Percentiles rank a stretch among this genome's conserved stretches.
Conservation (phyloP, 2,888 invertebrate species). For the Tetranychus truncatus region DNA sequence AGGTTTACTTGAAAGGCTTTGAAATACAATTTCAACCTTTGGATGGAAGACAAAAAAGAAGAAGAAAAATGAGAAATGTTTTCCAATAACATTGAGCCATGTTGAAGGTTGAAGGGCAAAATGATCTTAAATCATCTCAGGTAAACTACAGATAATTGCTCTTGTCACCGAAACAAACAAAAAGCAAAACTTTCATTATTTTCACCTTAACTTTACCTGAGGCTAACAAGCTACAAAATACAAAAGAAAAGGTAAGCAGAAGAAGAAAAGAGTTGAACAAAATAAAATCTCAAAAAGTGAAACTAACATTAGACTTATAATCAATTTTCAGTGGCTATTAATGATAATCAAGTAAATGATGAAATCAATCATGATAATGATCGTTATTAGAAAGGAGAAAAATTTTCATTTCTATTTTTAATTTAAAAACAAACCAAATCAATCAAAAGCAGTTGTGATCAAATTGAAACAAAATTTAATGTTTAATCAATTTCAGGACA, state of each 20-base stretch:
- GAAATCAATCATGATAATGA: neutral
- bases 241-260: neutral
- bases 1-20: no score
- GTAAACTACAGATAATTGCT: neutral
- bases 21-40: no score
- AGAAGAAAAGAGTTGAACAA: neutral
- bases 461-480: no score
- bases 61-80: no score
- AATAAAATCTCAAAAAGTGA: neutral
- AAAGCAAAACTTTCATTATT: neutral
- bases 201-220: conserved; percentile 1
- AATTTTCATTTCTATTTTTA: no score
- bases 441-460: no score
- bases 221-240: neutral
- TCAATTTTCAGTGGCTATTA: neutral
- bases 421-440: no score
- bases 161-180: neutral
- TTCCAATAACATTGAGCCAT: neutral
- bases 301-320: neutral
- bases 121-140: neutral
- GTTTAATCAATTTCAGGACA: no score
- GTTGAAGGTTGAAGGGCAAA: neutral
- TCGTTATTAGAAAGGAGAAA: neutral
- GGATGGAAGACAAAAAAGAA: no score
- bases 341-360: neutral